A percentile compares a stretch with the other conserved stretches of the same genome.
phyloP scores from a whole-genome alignment of 92 coral and sea anemone species.

The Bergia puertoricense region DNA sequence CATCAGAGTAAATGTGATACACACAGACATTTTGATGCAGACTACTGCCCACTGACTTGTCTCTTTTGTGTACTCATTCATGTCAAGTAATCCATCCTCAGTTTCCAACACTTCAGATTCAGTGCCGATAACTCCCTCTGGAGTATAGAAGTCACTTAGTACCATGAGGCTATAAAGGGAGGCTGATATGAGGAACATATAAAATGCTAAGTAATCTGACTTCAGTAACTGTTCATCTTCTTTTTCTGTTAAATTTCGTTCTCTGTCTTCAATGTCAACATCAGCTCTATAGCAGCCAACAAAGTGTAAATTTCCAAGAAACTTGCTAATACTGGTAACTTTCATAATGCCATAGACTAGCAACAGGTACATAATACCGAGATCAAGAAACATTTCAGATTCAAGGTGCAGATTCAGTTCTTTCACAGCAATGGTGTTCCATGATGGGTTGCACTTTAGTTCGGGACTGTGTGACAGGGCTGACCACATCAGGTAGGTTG shows the following conservation, averaged over 20 bases:
- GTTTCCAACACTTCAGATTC: slow-evolving; percentile 69
- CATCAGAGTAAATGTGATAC: slow-evolving; percentile 66
- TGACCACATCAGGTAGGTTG: slow-evolving; percentile 70
- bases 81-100: slow-evolving; percentile 67
- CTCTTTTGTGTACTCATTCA: slow-evolving; percentile 71
- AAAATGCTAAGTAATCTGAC: slow-evolving; percentile 71
- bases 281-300: slow-evolving; percentile 55
- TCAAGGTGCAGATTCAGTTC: slow-evolving; percentile 63
- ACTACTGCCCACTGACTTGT: slow-evolving; percentile 78
- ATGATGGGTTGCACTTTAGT: slow-evolving; percentile 62
- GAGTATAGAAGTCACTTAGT: slow-evolving; percentile 72
- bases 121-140: slow-evolving; percentile 85
- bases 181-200: slow-evolving; percentile 60
- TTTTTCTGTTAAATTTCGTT: neutral
- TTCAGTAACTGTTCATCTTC: slow-evolving; percentile 50
- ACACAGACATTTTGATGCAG: slow-evolving; percentile 77
- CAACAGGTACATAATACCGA: slow-evolving; percentile 50
- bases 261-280: slow-evolving; percentile 45
- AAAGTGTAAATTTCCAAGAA: slow-evolving; percentile 53
- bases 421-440: slow-evolving; percentile 41
- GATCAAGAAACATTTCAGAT: slow-evolving; percentile 71
- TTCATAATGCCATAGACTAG: slow-evolving; percentile 61
- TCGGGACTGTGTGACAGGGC: slow-evolving; percentile 75
- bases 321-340: slow-evolving; percentile 50
- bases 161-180: slow-evolving; percentile 71